phyloP scores from a whole-genome alignment of 2,113 vertebrate species.

The Eulemur rufifrons region DNA sequence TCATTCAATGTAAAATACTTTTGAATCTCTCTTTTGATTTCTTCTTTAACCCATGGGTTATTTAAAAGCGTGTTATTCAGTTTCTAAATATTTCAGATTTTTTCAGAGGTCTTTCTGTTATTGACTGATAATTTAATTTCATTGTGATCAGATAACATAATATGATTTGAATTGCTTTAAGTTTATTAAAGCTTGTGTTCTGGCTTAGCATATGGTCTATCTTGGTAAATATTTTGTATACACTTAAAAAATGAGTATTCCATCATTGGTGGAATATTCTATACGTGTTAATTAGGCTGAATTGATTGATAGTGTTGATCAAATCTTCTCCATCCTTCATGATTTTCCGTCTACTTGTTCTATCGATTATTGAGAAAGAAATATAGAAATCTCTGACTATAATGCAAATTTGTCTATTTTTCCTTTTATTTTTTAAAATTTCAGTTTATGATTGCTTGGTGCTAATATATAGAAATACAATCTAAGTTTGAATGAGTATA shows the following conservation, averaged over 20 bases:
- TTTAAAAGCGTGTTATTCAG: not conserved
- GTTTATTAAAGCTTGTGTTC: not conserved
- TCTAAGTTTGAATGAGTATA: not conserved
- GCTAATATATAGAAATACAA: not conserved
- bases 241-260: not conserved
- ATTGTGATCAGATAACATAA: not conserved
- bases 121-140: not conserved
- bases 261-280: not conserved
- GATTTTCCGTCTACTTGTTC: not conserved
- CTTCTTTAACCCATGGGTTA: not conserved
- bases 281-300: not conserved
- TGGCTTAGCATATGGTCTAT: not conserved
- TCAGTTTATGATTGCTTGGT: not conserved
- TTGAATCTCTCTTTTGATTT: not conserved
- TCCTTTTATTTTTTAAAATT: not conserved
- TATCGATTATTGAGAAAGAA: not conserved
- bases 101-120: not conserved
- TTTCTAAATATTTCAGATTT: not conserved
- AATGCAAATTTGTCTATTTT: not conserved
- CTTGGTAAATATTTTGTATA: not conserved
- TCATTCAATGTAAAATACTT: not conserved
- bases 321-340: not conserved
- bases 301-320: not conserved
- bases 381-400: not conserved
- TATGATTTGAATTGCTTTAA: not conserved